Evolutionary conservation across 2,797 vertebrate genomes (phyloP).

Genomic region (Propithecus perrieri): DNA sequence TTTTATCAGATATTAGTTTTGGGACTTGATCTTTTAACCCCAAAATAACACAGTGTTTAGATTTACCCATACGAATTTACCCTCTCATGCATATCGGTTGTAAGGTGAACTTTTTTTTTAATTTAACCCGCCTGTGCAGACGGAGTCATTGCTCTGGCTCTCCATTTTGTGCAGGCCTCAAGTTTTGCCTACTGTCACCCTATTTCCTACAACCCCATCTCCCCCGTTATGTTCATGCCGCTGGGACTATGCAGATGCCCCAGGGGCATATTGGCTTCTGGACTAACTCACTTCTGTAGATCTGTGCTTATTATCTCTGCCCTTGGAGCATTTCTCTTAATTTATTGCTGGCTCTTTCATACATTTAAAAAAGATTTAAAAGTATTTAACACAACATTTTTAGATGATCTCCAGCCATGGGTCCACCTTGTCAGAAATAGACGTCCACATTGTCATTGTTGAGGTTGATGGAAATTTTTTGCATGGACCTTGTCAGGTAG

Average conservation of each 20-base stretch:
- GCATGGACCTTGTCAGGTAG: neutral
- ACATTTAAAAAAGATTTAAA: neutral
- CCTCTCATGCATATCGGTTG: neutral
- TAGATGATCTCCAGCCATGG: neutral
- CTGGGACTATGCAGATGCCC: neutral
- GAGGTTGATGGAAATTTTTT: neutral
- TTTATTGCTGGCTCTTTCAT: neutral
- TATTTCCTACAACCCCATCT: neutral
- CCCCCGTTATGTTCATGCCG: neutral
- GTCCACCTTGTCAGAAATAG: neutral
- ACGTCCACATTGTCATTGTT: neutral
- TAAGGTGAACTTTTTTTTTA: neutral
- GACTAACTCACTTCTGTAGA: neutral
- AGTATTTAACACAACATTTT: neutral
- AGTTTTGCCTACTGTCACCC: neutral
- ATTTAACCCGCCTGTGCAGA: neutral
- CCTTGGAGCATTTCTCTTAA: neutral
- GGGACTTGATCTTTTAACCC: neutral
- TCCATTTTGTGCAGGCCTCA: neutral
- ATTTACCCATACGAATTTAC: neutral
- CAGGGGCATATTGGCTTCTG: neutral
- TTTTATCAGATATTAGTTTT: conserved; percentile 9
- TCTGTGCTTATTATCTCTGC: neutral
- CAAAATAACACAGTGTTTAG: conserved; percentile 10
- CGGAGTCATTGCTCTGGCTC: neutral